Evolutionary conservation across 2,113 vertebrate species (phyloP).

Genomic region (Elachura formosa): DNA sequence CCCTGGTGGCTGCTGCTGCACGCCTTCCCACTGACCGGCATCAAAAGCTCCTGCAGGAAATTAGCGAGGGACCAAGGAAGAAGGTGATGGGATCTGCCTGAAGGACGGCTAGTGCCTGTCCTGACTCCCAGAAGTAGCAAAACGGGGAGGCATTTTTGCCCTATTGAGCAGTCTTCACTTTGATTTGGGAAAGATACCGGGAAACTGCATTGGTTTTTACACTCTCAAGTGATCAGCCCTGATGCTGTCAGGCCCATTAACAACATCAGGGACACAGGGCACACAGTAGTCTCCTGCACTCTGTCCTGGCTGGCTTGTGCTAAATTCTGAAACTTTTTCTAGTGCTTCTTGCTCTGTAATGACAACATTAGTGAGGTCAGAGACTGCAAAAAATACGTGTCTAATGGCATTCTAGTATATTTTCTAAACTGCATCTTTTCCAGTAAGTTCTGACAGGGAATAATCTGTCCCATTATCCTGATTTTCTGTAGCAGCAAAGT

Average conservation of each 20-base stretch:
- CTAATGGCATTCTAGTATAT: not conserved
- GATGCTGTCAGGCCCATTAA: accelerated
- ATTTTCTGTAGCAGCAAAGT: not conserved
- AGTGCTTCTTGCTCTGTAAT: not conserved
- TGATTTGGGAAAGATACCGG: not conserved
- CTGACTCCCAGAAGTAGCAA: not conserved
- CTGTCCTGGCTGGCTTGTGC: not conserved
- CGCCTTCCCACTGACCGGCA: accelerated
- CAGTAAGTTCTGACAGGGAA: not conserved
- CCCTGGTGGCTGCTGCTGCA: no score
- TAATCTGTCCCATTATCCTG: not conserved
- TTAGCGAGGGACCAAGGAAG: not conserved
- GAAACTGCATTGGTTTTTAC: not conserved
- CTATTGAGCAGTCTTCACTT: not conserved
- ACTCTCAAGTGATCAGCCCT: not conserved
- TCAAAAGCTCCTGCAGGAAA: not conserved
- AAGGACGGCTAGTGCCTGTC: not conserved
- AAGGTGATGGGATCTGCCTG: not conserved
- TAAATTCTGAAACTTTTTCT: not conserved
- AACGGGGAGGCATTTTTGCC: not conserved
- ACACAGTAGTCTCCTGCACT: not conserved
- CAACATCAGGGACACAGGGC: not conserved
- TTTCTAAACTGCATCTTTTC: not conserved
- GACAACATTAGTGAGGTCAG: not conserved
- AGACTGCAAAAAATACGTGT: not conserved